phyloP scores from a whole-genome alignment of 2,113 vertebrate species.

The Ploceus nigricollis region DNA sequence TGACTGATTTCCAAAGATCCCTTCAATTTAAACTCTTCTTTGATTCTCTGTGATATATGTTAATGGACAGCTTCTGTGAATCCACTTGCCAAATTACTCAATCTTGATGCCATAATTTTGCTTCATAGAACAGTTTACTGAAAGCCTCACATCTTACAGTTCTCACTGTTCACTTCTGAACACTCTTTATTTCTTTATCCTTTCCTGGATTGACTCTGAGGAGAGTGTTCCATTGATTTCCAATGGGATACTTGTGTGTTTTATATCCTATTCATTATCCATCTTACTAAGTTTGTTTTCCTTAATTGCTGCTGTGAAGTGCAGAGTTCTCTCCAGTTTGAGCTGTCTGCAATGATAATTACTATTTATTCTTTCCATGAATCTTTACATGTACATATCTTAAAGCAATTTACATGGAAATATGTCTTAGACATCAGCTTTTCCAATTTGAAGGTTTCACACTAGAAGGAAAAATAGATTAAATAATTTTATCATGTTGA shows the following conservation, averaged over 20 bases:
- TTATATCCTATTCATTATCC: background rate
- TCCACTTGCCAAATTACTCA: background rate
- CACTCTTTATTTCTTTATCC: background rate
- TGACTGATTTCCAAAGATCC: background rate
- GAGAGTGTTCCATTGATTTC: conserved; percentile 15
- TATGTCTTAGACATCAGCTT: background rate
- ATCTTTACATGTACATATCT: background rate
- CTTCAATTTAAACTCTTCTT: background rate
- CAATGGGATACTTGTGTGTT: background rate
- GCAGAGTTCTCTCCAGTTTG: background rate
- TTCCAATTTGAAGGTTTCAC: background rate
- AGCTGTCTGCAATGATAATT: background rate
- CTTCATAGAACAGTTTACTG: background rate
- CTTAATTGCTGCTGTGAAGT: background rate
- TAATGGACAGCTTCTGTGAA: background rate
- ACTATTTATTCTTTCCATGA: background rate
- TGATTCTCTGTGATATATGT: background rate
- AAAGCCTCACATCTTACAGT: background rate
- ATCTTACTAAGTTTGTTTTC: background rate
- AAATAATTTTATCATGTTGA: background rate
- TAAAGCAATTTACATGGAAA: background rate
- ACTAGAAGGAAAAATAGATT: background rate
- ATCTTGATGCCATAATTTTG: background rate
- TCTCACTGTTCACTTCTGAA: background rate
- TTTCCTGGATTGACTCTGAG: background rate